These are phyloP conservation scores for Silurus glanis DNA, from an alignment of 2,113 vertebrate species.

Conservation along the genomic window DNA sequence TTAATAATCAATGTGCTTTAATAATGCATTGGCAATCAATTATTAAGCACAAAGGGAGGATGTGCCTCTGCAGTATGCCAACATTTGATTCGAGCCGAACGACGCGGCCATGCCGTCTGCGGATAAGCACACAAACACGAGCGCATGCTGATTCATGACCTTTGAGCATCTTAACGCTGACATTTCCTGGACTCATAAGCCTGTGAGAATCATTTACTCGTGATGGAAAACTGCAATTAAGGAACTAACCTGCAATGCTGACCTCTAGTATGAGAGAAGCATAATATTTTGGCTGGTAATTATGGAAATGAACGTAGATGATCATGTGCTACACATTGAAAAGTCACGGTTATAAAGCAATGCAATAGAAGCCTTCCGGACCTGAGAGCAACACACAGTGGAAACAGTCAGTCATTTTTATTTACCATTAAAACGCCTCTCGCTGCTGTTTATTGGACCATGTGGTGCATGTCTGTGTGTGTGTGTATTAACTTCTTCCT, in stretches of 20 bases:
- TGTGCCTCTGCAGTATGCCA: slow-evolving; percentile 38
- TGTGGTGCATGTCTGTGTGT: background rate
- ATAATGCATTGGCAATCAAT: slow-evolving; percentile 68
- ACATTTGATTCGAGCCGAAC: slow-evolving; percentile 47
- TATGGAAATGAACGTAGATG: slow-evolving; percentile 10
- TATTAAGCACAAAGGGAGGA: slow-evolving; percentile 61
- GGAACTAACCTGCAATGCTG: slow-evolving; percentile 1
- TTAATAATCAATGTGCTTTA: slow-evolving; percentile 66
- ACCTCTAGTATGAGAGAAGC: background rate
- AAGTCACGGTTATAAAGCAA: background rate
- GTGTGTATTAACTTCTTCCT: background rate
- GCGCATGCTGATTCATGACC: slow-evolving; percentile 37
- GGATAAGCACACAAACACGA: slow-evolving; percentile 34
- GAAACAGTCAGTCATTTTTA: background rate
- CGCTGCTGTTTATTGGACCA: background rate
- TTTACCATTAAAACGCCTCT: background rate
- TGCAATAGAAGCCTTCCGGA: background rate
- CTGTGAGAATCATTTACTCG: slow-evolving; percentile 31
- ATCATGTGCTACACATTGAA: slow-evolving; percentile 9
- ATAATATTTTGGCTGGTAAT: slow-evolving; percentile 8
- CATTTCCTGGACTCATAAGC: slow-evolving; percentile 22
- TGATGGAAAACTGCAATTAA: slow-evolving; percentile 20
- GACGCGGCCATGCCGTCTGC: slow-evolving; percentile 1
- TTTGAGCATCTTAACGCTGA: slow-evolving; percentile 41
- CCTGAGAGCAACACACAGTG: background rate